Evolutionary conservation across 2,797 vertebrate genomes (phyloP).

Genomic region (Lacerta agilis): DNA sequence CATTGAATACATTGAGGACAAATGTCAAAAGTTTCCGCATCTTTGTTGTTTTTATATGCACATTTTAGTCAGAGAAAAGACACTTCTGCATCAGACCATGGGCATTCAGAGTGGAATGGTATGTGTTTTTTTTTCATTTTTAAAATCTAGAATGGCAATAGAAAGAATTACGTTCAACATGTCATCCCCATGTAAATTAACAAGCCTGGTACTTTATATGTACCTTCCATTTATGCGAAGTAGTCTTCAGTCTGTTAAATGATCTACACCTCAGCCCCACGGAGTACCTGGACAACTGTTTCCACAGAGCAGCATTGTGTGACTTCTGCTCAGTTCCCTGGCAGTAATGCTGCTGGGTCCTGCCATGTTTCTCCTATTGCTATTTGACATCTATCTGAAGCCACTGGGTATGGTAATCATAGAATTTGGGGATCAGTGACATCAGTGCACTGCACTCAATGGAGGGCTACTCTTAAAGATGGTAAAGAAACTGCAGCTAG

Average conservation of each 20-base stretch:
- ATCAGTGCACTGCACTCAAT: too few relatives aligned
- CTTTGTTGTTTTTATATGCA: not conserved
- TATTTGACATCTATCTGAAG: too few relatives aligned
- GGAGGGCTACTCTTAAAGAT: too few relatives aligned
- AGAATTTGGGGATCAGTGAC: too few relatives aligned
- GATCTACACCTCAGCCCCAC: not conserved
- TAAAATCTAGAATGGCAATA: not conserved
- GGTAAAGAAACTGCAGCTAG: too few relatives aligned
- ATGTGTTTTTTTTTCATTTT: not conserved
- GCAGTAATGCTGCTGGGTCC: too few relatives aligned
- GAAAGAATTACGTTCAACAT: not conserved
- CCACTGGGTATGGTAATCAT: too few relatives aligned
- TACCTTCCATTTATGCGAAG: not conserved
- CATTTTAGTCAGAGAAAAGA: not conserved
- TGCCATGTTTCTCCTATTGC: too few relatives aligned
- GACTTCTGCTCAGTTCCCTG: too few relatives aligned
- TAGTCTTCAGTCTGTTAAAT: not conserved
- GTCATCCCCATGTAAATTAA: not conserved
- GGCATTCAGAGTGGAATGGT: not conserved
- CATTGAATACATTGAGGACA: conserved; percentile 21
- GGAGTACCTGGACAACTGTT: not conserved
- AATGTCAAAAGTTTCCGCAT: rapidly evolving
- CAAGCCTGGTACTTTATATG: not conserved
- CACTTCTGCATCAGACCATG: not conserved
- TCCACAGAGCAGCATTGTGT: too few relatives aligned